phyloP scores from a whole-genome alignment of 2,888 invertebrate genomes.

The Glyphotaelius pellucidus region DNA sequence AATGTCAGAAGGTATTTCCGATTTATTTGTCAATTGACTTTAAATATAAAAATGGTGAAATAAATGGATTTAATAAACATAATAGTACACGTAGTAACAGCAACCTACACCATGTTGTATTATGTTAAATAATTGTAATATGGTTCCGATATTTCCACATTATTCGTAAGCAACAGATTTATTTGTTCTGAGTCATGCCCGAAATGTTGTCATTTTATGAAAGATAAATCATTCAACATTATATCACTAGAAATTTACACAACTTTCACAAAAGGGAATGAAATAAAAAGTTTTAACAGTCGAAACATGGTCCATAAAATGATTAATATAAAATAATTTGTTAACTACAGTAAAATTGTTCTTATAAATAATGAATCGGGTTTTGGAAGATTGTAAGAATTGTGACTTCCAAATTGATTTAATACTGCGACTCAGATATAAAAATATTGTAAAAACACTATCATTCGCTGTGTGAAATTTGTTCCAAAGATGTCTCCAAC shows the following conservation, averaged over 20 bases:
- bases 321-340: constrained; percentile 31
- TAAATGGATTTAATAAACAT: constrained; percentile 56
- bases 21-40: constrained; percentile 59
- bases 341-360: constrained; percentile 42
- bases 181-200: not conserved
- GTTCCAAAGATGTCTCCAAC: not conserved
- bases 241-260: constrained; percentile 8
- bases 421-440: constrained; percentile 44
- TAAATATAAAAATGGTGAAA: constrained; percentile 62
- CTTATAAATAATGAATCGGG: constrained; percentile 44
- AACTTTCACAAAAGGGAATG: constrained; percentile 17
- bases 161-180: constrained; percentile 7
- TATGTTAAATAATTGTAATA: not conserved
- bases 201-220: not conserved
- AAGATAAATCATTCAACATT: not conserved
- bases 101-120: constrained; percentile 43
- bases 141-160: constrained; percentile 3
- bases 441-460: constrained; percentile 31
- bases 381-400: constrained; percentile 8
- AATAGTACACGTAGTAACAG: constrained; percentile 52
- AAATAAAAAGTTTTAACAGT: constrained; percentile 9
- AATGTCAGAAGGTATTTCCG: constrained; percentile 54
- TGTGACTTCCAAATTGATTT: constrained; percentile 18
- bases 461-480: constrained; percentile 4
- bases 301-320: not conserved